Evolutionary conservation across 2,797 vertebrate species (phyloP), one percentile per base, ranked within the genome.

Genomic region (Alcedo quadribrachys): DNA sequence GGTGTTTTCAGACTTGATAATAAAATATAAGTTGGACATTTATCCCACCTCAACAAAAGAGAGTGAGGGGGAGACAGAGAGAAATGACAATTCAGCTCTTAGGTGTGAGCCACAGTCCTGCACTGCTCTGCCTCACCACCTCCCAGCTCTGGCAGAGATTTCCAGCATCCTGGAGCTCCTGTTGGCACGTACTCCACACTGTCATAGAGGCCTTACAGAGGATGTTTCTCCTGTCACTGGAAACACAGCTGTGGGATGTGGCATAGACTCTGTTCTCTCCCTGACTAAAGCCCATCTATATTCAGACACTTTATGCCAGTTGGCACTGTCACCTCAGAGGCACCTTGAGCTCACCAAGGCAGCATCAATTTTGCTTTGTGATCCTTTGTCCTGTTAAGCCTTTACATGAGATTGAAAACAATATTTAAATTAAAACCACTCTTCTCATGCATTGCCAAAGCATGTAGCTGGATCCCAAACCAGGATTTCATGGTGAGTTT

Each of bases 161-260:
- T 12, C 46, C 37, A 17, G 12, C 42, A 76, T 14, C 8, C 37
- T 73, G 35, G 21, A 1, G 2, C 19, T 53, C 22, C 42, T 37
- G 3, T 37, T 78, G 54, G 8, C n/a, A 33, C 2, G 5, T 16
- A n/a, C 7, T 25, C 5, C 13, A 15, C 0, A 1, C n/a, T 88
- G 22, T 6, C 54, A 11, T 22, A 24, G 3, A 40, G 53, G 48
- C 11, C 5, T 53, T 28, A 32, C 0, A 43, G 15, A 19, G 5
- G 7, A 43, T 62, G 27, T 66, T 27, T 11, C 5, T 73, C 43
- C 74, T 4, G 0, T 5, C 19, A 32, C 12, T 42, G 69, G 17
- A 71, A 54, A 62, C 50, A 2, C 27, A 75, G 4, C 18, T 55
- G 4, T 20, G 25, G 40, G 85, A 74, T 8, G 5, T 58, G 20